Conservation (phyloP, 1,140 invertebrate species). For the Papilio polyxenes region DNA sequence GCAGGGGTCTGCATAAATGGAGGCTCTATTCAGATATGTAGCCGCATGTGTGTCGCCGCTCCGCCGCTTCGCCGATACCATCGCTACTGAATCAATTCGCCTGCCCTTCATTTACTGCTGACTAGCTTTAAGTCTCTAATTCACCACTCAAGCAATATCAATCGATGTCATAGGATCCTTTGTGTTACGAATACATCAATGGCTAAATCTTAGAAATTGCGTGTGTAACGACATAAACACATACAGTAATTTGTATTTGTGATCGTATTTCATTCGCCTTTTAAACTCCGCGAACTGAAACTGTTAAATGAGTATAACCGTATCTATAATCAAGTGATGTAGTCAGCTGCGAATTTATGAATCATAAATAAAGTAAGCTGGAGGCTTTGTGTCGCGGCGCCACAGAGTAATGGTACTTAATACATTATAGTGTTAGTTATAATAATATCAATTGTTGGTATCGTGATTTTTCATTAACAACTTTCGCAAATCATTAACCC, state of each 20-base stretch:
- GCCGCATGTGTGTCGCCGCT: neutral
- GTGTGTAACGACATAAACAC: neutral
- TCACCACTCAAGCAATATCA: too few relatives aligned
- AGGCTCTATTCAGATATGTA: neutral
- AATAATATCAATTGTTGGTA: too few relatives aligned
- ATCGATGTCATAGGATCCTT: too few relatives aligned
- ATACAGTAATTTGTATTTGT: neutral
- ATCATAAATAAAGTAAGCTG: slow-evolving; percentile 27
- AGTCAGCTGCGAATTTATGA: slow-evolving; percentile 21
- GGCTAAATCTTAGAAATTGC: neutral
- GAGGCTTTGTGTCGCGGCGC: slow-evolving; percentile 11
- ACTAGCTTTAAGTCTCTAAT: neutral
- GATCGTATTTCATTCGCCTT: neutral
- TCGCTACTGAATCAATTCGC: neutral
- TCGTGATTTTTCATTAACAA: too few relatives aligned
- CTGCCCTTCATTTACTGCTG: neutral
- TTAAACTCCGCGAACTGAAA: neutral
- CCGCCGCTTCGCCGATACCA: neutral
- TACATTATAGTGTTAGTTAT: neutral
- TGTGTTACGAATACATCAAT: too few relatives aligned
- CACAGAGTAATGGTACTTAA: neutral
- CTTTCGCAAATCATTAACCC: too few relatives aligned
- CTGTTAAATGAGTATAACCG: neutral
- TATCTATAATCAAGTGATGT: slow-evolving; percentile 27
- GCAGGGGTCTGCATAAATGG: neutral